Percentiles rank a stretch among this genome's conserved stretches.
Evolutionary conservation across 2,797 vertebrate species (phyloP).

Genomic region (Chelonia mydas): DNA sequence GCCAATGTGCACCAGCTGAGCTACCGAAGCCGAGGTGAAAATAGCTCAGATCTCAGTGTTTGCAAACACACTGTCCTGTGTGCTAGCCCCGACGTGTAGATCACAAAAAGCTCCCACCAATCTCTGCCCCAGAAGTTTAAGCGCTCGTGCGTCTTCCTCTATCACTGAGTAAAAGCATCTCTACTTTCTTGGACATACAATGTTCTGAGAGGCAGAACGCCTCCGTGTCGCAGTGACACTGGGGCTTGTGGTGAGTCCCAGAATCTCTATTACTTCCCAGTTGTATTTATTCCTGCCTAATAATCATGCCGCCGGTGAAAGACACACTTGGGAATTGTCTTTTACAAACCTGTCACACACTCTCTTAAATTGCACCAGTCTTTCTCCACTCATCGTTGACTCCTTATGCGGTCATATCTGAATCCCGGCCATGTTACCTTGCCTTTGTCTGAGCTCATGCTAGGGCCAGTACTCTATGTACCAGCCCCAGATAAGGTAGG

Average conservation of each 20-base stretch:
- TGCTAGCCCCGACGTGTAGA: rapidly evolving
- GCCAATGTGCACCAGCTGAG: not conserved
- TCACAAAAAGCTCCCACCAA: not conserved
- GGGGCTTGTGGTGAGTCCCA: not conserved
- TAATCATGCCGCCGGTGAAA: not conserved
- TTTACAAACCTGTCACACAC: not conserved
- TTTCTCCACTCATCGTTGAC: not conserved
- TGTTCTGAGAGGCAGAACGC: rapidly evolving
- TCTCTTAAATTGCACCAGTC: not conserved
- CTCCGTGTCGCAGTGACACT: not conserved
- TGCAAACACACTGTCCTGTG: rapidly evolving
- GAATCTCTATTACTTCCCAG: not conserved
- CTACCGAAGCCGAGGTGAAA: not conserved
- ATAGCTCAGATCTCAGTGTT: not conserved
- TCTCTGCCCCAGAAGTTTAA: not conserved
- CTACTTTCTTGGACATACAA: rapidly evolving
- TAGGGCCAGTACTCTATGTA: no score
- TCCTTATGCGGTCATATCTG: not conserved
- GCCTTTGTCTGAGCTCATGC: not conserved
- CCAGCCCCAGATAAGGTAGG: not conserved
- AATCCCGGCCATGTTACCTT: not conserved
- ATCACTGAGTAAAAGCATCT: not conserved
- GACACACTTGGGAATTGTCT: not conserved
- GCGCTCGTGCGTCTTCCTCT: not conserved
- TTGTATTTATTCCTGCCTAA: not conserved